Conservation (phyloP, 1,140 invertebrate species). For the Neoseiulus cucumeris region DNA sequence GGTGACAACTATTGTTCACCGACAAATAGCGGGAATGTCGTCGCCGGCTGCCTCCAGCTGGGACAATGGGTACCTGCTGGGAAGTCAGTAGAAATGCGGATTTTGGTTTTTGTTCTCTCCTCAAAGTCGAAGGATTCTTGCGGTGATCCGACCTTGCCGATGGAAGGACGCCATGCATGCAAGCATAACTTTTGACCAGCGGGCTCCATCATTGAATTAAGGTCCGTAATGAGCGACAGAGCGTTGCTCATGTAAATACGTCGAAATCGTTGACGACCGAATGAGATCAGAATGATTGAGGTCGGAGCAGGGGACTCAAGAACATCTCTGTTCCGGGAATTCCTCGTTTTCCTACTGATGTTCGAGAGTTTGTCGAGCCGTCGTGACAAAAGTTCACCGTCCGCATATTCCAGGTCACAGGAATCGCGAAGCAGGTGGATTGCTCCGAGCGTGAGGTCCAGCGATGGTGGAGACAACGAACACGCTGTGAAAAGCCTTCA, state of each 20-base stretch:
- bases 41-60: constrained; percentile 36
- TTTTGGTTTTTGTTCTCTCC: no score
- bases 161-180: constrained; percentile 51
- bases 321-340: no score
- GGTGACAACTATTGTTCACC: no score
- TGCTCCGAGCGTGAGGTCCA: constrained; percentile 69
- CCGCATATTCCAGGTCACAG: constrained; percentile 32
- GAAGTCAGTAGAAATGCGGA: no score
- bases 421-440: constrained; percentile 62
- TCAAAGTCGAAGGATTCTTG: no score
- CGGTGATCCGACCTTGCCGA: constrained; percentile 27
- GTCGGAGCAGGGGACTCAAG: no score
- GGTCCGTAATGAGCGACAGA: no score
- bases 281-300: no score
- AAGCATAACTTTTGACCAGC: constrained; percentile 26
- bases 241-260: no score
- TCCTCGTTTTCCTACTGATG: constrained; percentile 16
- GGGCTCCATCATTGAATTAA: no score
- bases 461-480: constrained; percentile 61
- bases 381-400: not conserved
- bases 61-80: no score
- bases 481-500: constrained; percentile 60
- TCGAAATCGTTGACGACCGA: no score
- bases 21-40: constrained; percentile 30
- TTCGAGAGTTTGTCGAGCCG: constrained; percentile 13